phyloP scores from a whole-genome alignment of 2,888 invertebrate genomes.

The Andrena dorsata region DNA sequence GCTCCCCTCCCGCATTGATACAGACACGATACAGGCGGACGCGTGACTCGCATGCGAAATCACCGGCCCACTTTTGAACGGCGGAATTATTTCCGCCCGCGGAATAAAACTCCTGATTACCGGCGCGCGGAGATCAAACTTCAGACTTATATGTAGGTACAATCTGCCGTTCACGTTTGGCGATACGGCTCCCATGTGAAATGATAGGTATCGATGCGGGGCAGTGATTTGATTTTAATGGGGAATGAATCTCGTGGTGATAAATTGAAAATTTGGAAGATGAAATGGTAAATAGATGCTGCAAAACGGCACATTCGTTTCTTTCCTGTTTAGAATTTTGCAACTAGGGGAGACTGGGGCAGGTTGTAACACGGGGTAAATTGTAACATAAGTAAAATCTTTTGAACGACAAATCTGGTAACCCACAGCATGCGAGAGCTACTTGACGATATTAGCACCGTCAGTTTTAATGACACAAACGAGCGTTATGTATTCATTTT shows the following conservation, averaged over 20 bases:
- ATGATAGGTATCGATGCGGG: neutral
- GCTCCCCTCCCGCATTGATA: slow-evolving; percentile 27
- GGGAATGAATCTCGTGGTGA: neutral
- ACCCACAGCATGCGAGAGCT: too few relatives aligned
- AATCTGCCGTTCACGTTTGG: neutral
- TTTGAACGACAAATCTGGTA: too few relatives aligned
- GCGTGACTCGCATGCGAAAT: slow-evolving; percentile 33
- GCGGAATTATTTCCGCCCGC: slow-evolving; percentile 51
- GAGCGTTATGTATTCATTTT: too few relatives aligned
- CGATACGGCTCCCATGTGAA: neutral
- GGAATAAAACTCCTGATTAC: slow-evolving; percentile 36
- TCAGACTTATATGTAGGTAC: slow-evolving; percentile 16
- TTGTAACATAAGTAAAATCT: too few relatives aligned
- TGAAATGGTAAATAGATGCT: too few relatives aligned
- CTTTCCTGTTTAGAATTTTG: too few relatives aligned
- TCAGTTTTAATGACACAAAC: too few relatives aligned
- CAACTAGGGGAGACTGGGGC: too few relatives aligned
- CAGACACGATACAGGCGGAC: slow-evolving; percentile 21
- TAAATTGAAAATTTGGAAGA: neutral
- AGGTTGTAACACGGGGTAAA: too few relatives aligned
- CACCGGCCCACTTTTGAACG: slow-evolving; percentile 2
- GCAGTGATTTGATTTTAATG: neutral
- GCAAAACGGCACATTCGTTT: too few relatives aligned
- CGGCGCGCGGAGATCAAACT: slow-evolving; percentile 16
- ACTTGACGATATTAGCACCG: too few relatives aligned